Base-by-base conservation (phyloP, 2,888 invertebrate genomes). In the Alitta virens region DNA sequence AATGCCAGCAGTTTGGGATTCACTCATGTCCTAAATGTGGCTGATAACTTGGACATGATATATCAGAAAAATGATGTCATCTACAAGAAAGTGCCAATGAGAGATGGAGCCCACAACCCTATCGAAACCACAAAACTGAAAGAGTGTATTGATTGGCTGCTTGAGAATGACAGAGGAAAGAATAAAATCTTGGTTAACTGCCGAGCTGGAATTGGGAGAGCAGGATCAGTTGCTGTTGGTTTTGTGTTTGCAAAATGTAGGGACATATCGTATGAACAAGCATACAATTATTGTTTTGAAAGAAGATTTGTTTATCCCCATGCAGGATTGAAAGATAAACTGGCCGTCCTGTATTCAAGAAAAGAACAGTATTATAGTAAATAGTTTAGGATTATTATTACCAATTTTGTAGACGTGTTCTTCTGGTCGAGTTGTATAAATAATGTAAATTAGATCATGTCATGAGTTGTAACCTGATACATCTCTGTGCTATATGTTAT, bases 121-220 rank as follows among this genome's bases (percentile, higher is more conserved):
- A 68, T 68, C 25, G 46, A 60, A 2, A 59, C 61, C 9, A 55
- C 59, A 9, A 52, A 64, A 38, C 51, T 72, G 23, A 25, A 46
- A 57, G 65, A 70, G 21, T 65, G 68, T 12, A 68, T 71, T 1
- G 50, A 51, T 0, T 72, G 71, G 71, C 62, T 72, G 7, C 42
- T 54, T 3, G 58, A 62, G 1, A 55, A 65, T 24, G 61, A 65
- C 26, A 24, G 51, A 23, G 21, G 26, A 5, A 50, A 61, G 33
- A 59, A 60, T 9, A 71, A 67, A 43, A 63, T 65, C 16, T 43
- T 71, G 5, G 69, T 72, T 18, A 67, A 65, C 63, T 69, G 71
- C 42, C 58, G 70, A n/a, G 68, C 70, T n/a, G 72, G 72, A 5
- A 67, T 68, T 23, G 72, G 70, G 3, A 56, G 72, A 16, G 68